Evolutionary conservation across 2,113 vertebrate genomes (phyloP).

Genomic region (Lepisosteus osseus): DNA sequence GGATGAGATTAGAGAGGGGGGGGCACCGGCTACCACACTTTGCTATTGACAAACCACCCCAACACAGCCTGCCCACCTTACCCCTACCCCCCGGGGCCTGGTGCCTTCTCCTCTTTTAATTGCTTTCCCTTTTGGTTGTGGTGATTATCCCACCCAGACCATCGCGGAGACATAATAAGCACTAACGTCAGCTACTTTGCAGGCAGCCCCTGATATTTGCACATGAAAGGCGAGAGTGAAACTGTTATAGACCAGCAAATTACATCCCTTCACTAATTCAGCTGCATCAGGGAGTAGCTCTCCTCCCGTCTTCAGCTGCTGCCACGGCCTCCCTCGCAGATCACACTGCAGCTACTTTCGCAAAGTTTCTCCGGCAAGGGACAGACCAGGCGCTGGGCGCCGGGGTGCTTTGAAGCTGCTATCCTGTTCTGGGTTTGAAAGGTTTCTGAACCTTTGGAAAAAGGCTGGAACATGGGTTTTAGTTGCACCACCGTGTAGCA

Average conservation of each 20-base stretch:
- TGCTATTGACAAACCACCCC: slow-evolving; percentile 4
- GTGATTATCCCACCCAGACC: slow-evolving; percentile 17
- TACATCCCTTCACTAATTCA: slow-evolving; percentile 9
- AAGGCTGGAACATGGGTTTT: too few relatives aligned
- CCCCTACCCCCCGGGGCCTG: background rate
- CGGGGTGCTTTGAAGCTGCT: too few relatives aligned
- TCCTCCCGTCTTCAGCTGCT: too few relatives aligned
- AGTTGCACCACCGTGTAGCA: too few relatives aligned
- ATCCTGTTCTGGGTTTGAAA: too few relatives aligned
- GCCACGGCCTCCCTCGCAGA: too few relatives aligned
- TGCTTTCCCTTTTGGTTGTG: slow-evolving; percentile 20
- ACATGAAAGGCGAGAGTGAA: slow-evolving; percentile 30
- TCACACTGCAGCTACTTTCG: too few relatives aligned
- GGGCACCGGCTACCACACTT: slow-evolving; percentile 9
- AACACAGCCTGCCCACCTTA: background rate
- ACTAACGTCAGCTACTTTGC: slow-evolving; percentile 18
- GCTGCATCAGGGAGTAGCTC: too few relatives aligned
- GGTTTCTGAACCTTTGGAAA: too few relatives aligned
- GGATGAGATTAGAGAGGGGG: background rate
- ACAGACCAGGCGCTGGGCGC: too few relatives aligned
- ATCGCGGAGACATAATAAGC: slow-evolving; percentile 19
- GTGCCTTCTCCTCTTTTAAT: slow-evolving; percentile 13
- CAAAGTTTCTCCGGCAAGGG: too few relatives aligned
- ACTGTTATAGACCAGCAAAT: slow-evolving; percentile 21
- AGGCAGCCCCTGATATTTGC: slow-evolving; percentile 24